A percentile compares a stretch with the other conserved stretches of the same genome.
phyloP scores from a whole-genome alignment of 2,113 vertebrate genomes.

The Callipepla californica region DNA sequence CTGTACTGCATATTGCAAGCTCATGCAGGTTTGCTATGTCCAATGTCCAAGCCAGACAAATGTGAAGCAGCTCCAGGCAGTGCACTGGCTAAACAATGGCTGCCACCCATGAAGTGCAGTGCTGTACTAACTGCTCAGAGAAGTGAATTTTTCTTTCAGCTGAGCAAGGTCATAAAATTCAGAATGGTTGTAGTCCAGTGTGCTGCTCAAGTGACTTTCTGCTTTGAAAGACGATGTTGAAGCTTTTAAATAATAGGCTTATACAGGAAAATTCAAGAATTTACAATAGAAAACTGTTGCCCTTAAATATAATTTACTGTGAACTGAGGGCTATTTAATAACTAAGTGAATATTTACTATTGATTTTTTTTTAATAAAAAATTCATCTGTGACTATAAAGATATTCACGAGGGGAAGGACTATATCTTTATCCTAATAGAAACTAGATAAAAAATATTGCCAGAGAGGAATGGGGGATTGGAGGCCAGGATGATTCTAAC shows the following conservation, averaged over 20 bases:
- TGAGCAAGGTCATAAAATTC: not conserved
- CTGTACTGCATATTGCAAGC: not conserved
- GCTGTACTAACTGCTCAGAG: rapidly evolving
- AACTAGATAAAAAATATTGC: not conserved
- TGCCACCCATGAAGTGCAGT: not conserved
- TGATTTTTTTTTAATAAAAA: not conserved
- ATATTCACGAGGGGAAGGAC: not conserved
- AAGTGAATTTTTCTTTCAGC: not conserved
- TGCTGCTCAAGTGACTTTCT: rapidly evolving
- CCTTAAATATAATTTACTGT: not conserved
- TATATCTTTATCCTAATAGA: not conserved
- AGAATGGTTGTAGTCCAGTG: rapidly evolving
- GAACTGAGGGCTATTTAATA: not conserved
- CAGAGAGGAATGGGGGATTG: not conserved
- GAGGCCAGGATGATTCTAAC: not conserved
- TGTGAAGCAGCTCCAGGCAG: not conserved
- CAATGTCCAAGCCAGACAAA: not conserved
- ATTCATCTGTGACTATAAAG: not conserved
- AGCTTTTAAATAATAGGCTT: not conserved
- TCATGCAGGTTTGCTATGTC: not conserved
- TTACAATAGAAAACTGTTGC: not conserved
- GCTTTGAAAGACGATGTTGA: not conserved
- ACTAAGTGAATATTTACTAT: not conserved
- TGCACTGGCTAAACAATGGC: not conserved
- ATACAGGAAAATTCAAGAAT: not conserved